phyloP scores from a whole-genome alignment of 1,140 invertebrate genomes.

The Anagrus nilaparvatae region DNA sequence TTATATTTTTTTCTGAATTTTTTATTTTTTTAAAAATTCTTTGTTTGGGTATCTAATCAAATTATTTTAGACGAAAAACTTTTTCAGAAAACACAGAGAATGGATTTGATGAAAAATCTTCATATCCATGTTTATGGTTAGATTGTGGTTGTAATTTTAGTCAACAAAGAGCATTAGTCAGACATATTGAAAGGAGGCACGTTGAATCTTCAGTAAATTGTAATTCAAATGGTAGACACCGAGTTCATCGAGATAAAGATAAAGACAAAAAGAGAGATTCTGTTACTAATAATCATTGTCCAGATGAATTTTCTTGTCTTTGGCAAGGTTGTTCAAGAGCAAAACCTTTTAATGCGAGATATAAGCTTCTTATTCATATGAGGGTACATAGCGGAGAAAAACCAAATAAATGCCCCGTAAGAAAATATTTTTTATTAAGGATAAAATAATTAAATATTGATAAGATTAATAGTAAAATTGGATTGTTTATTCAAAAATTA shows the following conservation, averaged over 20 bases:
- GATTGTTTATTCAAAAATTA: too few species aligned
- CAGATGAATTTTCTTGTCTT: slow-evolving; percentile 75
- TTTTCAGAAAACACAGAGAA: slow-evolving; percentile 22
- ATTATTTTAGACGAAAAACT: too few species aligned
- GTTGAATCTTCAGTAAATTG: slow-evolving; percentile 53
- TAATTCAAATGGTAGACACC: slow-evolving; percentile 24
- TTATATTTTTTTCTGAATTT: not conserved
- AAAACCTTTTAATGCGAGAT: slow-evolving; percentile 88
- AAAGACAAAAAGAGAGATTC: slow-evolving; percentile 19
- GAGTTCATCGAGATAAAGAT: slow-evolving; percentile 29
- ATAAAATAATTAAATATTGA: not conserved
- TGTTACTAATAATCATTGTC: slow-evolving; percentile 9
- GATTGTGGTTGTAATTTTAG: slow-evolving; percentile 71
- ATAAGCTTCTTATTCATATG: slow-evolving; percentile 95
- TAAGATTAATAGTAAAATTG: slow-evolving; percentile 7
- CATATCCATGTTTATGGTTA: slow-evolving; percentile 68
- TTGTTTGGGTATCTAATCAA: too few species aligned
- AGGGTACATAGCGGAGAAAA: slow-evolving; percentile 91
- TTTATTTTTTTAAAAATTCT: slow-evolving; percentile 6
- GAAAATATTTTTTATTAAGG: slow-evolving; percentile 26
- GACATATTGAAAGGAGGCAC: slow-evolving; percentile 84
- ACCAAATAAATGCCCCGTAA: slow-evolving; percentile 91
- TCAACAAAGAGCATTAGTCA: slow-evolving; percentile 69
- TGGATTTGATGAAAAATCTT: slow-evolving; percentile 21
- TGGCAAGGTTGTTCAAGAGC: slow-evolving; percentile 82